Evolutionary conservation across 1,140 invertebrate species (phyloP).

Genomic region (Chymomyza costata): DNA sequence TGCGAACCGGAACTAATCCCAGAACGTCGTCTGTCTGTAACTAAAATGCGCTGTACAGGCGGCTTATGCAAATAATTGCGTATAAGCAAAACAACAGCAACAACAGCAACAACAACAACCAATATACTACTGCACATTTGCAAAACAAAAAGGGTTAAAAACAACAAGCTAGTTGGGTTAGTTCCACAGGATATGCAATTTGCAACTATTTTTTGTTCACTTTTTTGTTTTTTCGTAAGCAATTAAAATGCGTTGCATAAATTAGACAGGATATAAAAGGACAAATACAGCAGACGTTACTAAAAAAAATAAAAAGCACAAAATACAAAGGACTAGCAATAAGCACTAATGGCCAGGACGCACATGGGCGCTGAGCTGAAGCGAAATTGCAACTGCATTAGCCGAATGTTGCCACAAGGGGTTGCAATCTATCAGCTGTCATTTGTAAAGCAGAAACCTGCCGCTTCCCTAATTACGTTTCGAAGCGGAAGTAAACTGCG

Average conservation of each 20-base stretch:
- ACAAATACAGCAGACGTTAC: no score
- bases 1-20: conserved; percentile 40
- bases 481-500: no score
- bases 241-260: conserved; percentile 34
- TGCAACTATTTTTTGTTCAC: conserved; percentile 33
- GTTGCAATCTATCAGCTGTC: conserved; percentile 35
- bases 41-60: conserved; percentile 34
- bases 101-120: conserved; percentile 18
- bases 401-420: neutral
- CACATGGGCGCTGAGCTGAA: no score
- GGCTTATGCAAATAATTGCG: conserved; percentile 63
- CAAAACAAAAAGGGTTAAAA: conserved; percentile 8
- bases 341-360: neutral
- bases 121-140: conserved; percentile 21
- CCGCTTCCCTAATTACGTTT: no score
- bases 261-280: no score
- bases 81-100: conserved; percentile 11
- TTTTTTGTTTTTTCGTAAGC: neutral
- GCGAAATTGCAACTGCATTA: conserved; percentile 3
- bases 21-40: conserved; percentile 49
- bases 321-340: no score
- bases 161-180: conserved; percentile 9
- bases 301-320: conserved; percentile 16
- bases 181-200: conserved; percentile 26
- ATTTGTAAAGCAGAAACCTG: no score